Conservation (phyloP, 2,113 vertebrate genomes). For the Naja naja region DNA sequence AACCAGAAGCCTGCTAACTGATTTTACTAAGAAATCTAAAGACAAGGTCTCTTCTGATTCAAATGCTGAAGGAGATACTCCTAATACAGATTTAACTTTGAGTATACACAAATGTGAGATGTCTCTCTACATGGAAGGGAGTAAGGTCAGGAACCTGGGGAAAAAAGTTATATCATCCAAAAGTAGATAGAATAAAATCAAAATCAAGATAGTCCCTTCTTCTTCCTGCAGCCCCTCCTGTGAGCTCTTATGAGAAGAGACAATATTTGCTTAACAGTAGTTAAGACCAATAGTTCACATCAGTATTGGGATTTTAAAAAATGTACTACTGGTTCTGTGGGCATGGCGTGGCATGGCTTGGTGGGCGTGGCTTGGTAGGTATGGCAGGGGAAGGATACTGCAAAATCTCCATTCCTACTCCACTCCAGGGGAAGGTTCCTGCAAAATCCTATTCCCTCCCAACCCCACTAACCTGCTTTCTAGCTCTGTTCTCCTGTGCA, state of each 20-base stretch:
- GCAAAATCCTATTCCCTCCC: too few relatives aligned
- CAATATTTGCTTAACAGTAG: constrained; percentile 39
- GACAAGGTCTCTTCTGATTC: not conserved
- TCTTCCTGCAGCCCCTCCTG: constrained; percentile 27
- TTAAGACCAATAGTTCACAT: not conserved
- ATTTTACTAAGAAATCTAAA: not conserved
- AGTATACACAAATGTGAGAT: not conserved
- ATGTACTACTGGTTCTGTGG: too few relatives aligned
- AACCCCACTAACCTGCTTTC: too few relatives aligned
- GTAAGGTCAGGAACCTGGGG: not conserved
- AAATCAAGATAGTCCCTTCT: constrained; percentile 31
- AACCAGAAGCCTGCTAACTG: not conserved
- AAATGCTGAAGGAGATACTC: not conserved
- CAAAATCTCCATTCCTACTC: too few relatives aligned
- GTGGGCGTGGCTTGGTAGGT: too few relatives aligned
- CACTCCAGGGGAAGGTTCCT: too few relatives aligned
- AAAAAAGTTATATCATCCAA: constrained; percentile 20
- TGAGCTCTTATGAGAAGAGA: constrained; percentile 34
- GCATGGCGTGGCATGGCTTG: too few relatives aligned
- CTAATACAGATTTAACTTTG: not conserved
- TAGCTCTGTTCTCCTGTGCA: too few relatives aligned
- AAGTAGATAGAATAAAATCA: constrained; percentile 32
- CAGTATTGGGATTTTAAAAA: too few relatives aligned
- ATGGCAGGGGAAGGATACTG: too few relatives aligned
- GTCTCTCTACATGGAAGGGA: not conserved